Conservation (phyloP, 2,113 vertebrate genomes). For the Hippocampus barbouri region DNA sequence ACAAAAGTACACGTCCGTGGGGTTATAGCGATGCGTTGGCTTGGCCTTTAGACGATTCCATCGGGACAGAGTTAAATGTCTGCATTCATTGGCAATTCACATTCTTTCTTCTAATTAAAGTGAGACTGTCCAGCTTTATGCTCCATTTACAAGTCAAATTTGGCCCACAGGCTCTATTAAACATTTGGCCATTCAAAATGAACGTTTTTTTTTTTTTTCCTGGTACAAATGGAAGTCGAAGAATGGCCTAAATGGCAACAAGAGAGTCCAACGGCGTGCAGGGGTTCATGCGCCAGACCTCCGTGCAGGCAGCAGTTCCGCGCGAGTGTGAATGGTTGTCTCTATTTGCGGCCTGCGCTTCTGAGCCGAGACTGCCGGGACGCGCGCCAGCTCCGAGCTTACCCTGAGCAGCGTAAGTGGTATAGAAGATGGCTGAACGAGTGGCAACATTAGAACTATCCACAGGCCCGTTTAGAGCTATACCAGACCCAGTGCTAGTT, state of each 20-base stretch:
- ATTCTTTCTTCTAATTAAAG: conserved; percentile 48
- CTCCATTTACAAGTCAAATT: conserved; percentile 51
- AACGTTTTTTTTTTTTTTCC: not conserved
- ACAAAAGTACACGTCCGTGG: conserved; percentile 10
- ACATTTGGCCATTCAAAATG: conserved; percentile 19
- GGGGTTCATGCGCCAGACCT: not conserved
- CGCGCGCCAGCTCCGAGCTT: not conserved
- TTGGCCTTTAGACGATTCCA: conserved; percentile 55
- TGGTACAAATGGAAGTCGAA: not conserved
- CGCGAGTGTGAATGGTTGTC: not conserved
- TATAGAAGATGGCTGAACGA: not conserved
- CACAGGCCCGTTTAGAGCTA: not conserved
- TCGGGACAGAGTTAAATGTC: conserved; percentile 51
- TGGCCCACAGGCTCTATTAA: conserved; percentile 11
- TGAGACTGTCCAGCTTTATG: conserved; percentile 17
- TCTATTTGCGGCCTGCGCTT: not conserved
- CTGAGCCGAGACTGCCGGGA: not conserved
- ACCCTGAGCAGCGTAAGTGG: not conserved
- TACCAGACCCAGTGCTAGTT: conserved; percentile 27
- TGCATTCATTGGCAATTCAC: conserved; percentile 36
- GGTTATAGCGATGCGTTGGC: conserved; percentile 36
- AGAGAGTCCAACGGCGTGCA: not conserved
- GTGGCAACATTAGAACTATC: conserved; percentile 7
- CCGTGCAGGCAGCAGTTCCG: not conserved
- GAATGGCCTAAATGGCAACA: not conserved